Evolutionary conservation across 2,797 vertebrate species (phyloP), one percentile per base, ranked within the genome.

Genomic region (Silurus aristotelis): DNA sequence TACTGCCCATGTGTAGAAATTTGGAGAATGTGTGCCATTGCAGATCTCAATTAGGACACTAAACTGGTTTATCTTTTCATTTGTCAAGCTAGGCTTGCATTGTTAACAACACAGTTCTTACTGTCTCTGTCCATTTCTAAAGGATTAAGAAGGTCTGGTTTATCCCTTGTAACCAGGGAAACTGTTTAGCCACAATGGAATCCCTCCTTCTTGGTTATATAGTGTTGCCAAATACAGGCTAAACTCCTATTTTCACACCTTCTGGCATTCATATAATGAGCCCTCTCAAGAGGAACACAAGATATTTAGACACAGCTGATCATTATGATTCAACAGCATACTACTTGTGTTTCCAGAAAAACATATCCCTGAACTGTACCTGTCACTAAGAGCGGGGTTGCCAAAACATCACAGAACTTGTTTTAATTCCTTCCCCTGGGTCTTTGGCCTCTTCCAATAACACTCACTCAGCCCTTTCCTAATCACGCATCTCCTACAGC

Each of bases 361-460:
- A 85, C 46, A 66, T 76, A 52, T 87, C 83, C 78, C 82, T 76
- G 71, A 84, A 76, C 82, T 81, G 70, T 76, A 75, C 86, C 82
- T 84, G 82, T 83, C 82, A 80, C 48, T 80, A 79, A 80, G 61
- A 15, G 77, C 38, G n/a, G 52, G 38, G 82, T 80, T 82, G 61
- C 86, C 83, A 75, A 61, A 84, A 84, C 86, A 84, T 84, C 86
- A 76, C 61, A 80, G 13, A 81, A 72, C 55, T 13, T 77, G 82
- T 80, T 84, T 81, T 81, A 81, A 87, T 81, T 87, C 63, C 19
- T 27, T 84, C 77, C 77, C 83, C 61, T 56, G 77, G 63, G 86
- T 31, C 58, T 19, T 55, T 25, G 61, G 43, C 61, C 82, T 87
- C 78, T 75, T 82, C 83, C 83, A 81, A 81, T 81, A 84, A 84